Evolutionary conservation across 2,797 vertebrate species (phyloP).

Genomic region (Etheostoma perlongum): DNA sequence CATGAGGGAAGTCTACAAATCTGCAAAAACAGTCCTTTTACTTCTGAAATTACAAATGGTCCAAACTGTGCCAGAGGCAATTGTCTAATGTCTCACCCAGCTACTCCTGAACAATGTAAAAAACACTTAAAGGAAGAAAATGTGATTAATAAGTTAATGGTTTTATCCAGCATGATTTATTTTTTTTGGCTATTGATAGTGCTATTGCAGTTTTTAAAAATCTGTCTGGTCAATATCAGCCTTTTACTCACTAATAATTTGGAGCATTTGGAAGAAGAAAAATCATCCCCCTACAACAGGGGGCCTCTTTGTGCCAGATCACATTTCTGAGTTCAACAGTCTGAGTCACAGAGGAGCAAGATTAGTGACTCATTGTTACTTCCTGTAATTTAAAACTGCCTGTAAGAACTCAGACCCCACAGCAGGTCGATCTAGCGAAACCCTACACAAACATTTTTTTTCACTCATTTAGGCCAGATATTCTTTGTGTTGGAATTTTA

Average conservation of each 20-base stretch:
- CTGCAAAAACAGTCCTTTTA: constrained; percentile 69
- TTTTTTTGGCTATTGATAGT: background rate
- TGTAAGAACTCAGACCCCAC: constrained; percentile 64
- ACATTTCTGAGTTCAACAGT: constrained; percentile 73
- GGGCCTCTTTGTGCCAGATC: constrained; percentile 74
- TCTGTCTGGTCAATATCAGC: constrained; percentile 17
- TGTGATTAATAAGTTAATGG: background rate
- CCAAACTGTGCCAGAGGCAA: constrained; percentile 57
- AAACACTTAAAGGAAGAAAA: constrained; percentile 28
- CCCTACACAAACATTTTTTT: background rate
- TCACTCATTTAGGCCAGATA: no score
- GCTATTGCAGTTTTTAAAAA: background rate
- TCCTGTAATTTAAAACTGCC: constrained; percentile 78
- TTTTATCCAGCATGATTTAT: background rate
- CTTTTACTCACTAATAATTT: constrained; percentile 39
- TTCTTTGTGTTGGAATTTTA: no score
- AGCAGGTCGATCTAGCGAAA: constrained; percentile 49
- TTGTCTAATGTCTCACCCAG: constrained; percentile 49
- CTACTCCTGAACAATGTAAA: constrained; percentile 22
- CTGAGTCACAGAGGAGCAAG: constrained; percentile 73
- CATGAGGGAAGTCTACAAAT: constrained; percentile 72
- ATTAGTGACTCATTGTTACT: constrained; percentile 77
- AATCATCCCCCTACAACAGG: constrained; percentile 51
- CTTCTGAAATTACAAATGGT: constrained; percentile 53
- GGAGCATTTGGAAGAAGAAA: constrained; percentile 31